Percentiles rank a stretch among this genome's conserved stretches.
Conservation (phyloP, 2,797 vertebrate species). For the Sebastes goodei region DNA sequence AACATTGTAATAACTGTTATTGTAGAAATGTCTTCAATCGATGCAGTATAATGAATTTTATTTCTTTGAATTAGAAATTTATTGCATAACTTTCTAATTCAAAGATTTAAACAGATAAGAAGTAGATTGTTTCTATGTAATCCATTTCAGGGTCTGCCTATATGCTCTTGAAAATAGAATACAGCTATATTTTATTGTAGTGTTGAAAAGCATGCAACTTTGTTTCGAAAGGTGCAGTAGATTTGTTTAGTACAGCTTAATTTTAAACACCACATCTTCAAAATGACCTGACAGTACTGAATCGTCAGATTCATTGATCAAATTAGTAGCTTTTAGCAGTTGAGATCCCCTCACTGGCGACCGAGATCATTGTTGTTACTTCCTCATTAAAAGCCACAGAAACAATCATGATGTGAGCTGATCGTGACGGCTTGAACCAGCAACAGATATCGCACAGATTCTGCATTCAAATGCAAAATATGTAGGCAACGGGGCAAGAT, state of each 20-base stretch:
- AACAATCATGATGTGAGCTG: neutral
- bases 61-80: neutral
- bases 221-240: neutral
- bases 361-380: neutral
- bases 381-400: neutral
- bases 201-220: neutral
- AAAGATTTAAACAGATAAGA: neutral
- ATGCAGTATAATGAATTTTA: neutral
- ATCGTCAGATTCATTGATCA: neutral
- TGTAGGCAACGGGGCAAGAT: neutral
- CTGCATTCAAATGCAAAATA: neutral
- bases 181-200: neutral
- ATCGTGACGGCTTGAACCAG: neutral
- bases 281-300: neutral
- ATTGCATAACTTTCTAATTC: neutral
- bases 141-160: neutral
- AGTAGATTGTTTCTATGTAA: neutral
- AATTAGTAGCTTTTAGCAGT: neutral
- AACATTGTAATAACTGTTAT: neutral
- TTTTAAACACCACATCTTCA: neutral
- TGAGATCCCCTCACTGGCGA: neutral
- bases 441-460: neutral
- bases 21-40: neutral
- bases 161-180: neutral
- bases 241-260: neutral